These are phyloP conservation scores for Mugil cephalus DNA, from an alignment of 2,113 vertebrate species.

Conservation along the genomic window DNA sequence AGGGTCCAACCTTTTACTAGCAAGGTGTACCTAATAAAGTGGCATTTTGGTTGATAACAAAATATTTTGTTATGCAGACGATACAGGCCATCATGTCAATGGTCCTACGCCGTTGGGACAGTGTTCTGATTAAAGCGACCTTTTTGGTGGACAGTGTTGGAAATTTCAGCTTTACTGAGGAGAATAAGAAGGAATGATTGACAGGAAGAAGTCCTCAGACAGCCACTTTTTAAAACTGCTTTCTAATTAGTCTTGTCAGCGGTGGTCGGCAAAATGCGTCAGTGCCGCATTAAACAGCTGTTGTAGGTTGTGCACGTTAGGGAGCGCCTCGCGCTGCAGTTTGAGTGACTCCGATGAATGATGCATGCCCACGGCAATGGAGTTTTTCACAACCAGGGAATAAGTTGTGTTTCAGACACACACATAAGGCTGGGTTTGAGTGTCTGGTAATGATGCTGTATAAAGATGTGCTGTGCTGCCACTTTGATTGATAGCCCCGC, in stretches of 20 bases:
- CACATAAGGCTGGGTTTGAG: not conserved
- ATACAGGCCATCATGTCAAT: too few species aligned
- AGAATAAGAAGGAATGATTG: not conserved
- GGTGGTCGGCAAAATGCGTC: constrained; percentile 28
- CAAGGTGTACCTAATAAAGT: too few species aligned
- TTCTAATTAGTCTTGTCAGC: constrained; percentile 53
- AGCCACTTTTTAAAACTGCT: constrained; percentile 4
- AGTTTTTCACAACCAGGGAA: not conserved
- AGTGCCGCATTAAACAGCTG: constrained; percentile 56
- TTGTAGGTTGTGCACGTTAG: not conserved
- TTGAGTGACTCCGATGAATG: constrained; percentile 53
- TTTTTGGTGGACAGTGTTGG: too few species aligned
- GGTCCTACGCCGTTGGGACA: too few species aligned
- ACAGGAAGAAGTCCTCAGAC: too few species aligned
- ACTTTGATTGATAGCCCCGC: constrained; percentile 36
- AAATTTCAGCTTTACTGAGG: not conserved
- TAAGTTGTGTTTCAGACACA: not conserved
- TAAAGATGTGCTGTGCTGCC: constrained; percentile 35
- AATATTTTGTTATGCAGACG: too few species aligned
- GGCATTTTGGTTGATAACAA: too few species aligned
- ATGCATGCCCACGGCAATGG: constrained; percentile 42
- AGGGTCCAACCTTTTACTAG: too few species aligned
- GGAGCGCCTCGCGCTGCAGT: too few species aligned
- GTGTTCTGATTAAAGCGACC: too few species aligned
- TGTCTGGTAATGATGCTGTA: constrained; percentile 5